Evolutionary conservation across 2,797 vertebrate genomes (phyloP).

Genomic region (Oreortyx pictus): DNA sequence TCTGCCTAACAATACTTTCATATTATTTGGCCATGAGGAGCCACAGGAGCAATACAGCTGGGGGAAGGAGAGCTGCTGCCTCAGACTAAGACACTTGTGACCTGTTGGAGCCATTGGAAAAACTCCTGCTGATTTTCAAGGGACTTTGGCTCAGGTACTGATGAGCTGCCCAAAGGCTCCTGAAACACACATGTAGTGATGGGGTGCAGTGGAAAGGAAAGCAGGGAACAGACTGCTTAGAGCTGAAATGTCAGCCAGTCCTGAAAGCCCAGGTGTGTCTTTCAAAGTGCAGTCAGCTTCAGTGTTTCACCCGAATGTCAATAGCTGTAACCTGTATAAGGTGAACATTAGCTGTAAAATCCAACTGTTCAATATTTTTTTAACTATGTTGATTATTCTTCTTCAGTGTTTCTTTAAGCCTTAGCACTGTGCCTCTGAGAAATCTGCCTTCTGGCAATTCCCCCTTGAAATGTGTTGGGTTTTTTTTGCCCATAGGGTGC

Average conservation of each 20-base stretch:
- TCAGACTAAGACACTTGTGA: background rate
- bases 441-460: conserved; percentile 11
- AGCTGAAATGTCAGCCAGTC: background rate
- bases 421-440: background rate
- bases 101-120: background rate
- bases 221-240: background rate
- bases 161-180: background rate
- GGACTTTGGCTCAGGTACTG: background rate
- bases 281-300: background rate
- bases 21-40: background rate
- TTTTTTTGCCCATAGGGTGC: background rate
- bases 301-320: background rate
- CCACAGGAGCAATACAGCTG: background rate
- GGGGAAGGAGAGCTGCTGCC: background rate
- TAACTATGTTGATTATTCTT: conserved; percentile 27
- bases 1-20: background rate
- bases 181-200: rapidly evolving
- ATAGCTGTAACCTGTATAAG: background rate
- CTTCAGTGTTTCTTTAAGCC: conserved; percentile 35
- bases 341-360: background rate
- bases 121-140: background rate
- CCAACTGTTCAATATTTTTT: conserved; percentile 4
- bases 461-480: background rate
- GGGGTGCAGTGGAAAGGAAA: background rate
- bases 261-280: background rate